Conservation (phyloP, 2,888 invertebrate species). For the Mantis religiosa region DNA sequence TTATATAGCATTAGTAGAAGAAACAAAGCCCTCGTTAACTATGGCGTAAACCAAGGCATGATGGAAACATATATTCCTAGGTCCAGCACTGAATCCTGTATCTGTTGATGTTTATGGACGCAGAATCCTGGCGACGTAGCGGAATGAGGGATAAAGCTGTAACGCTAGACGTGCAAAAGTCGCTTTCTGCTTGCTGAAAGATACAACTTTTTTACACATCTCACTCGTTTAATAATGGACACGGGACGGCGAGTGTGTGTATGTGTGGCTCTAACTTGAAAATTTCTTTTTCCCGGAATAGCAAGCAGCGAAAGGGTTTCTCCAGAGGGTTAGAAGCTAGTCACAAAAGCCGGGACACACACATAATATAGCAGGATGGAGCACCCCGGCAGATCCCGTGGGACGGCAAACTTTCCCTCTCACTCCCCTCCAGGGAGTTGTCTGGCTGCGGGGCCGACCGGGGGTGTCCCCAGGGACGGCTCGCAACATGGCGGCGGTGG, state of each 20-base stretch:
- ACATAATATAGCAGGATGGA: constrained; percentile 5
- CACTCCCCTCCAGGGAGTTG: background rate
- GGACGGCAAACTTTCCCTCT: background rate
- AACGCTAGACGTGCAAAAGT: background rate
- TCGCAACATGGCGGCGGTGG: background rate
- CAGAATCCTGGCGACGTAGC: too few relatives aligned
- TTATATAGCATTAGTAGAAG: too few relatives aligned
- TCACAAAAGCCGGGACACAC: constrained; percentile 9
- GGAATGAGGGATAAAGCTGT: background rate
- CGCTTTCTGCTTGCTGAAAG: background rate
- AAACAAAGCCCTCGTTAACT: too few relatives aligned
- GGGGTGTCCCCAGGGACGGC: background rate
- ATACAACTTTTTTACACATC: background rate
- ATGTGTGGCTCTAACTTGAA: background rate
- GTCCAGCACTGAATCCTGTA: too few relatives aligned
- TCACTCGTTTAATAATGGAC: background rate
- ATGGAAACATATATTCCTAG: too few relatives aligned
- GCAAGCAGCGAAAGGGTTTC: background rate
- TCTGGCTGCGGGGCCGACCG: background rate
- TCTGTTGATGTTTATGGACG: too few relatives aligned
- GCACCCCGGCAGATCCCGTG: background rate
- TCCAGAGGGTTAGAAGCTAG: background rate
- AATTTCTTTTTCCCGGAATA: background rate
- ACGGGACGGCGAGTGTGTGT: background rate
- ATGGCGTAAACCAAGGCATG: too few relatives aligned